Evolutionary conservation across 2,113 vertebrate genomes (phyloP), one percentile per base, ranked within the genome.

Genomic region (Apodemus sylvaticus): DNA sequence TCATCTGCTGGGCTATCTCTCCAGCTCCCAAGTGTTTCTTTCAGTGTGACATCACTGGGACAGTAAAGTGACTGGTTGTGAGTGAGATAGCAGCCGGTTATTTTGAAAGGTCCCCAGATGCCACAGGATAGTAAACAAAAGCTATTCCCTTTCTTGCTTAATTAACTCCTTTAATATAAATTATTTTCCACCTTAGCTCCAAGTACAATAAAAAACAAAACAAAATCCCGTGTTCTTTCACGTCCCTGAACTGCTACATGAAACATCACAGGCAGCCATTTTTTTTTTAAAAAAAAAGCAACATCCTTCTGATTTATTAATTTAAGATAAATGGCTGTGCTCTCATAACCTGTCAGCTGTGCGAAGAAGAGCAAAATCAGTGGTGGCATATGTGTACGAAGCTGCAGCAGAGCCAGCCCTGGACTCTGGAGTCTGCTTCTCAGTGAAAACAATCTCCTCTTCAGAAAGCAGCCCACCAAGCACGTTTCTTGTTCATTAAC

Each of bases 281-380:
- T 64, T 81, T 62, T 85, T 51, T 26, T 48, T n/a, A n/a, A n/a
- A 13, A 16, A 24, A 51, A 60, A 66, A 66, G 39, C 77, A 91
- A 86, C 55, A 79, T 92, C 92, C 48, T 90, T 96, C 94, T 97
- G 97, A 98, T 97, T 97, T 98, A 97, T 98, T 98, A 97, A 96
- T 94, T 98, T 94, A 95, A 97, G 98, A 94, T 97, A 96, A 98
- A 95, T 98, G 97, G 96, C 94, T 97, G 93, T 97, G 73, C 96
- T 98, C 91, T 98, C 97, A 95, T 95, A 97, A 92, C 89, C 98
- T 98, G 97, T 97, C 97, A 97, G 91, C 95, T 81, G 85, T 5
- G 96, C 96, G 92, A 92, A 89, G 95, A 97, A 97, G 66, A 98
- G 96, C 96, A 74, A 96, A 98, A 97, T 94, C 85, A 0, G 97